Evolutionary conservation across 2,797 vertebrate genomes (phyloP).

Genomic region (Lindbergichthys nudifrons): DNA sequence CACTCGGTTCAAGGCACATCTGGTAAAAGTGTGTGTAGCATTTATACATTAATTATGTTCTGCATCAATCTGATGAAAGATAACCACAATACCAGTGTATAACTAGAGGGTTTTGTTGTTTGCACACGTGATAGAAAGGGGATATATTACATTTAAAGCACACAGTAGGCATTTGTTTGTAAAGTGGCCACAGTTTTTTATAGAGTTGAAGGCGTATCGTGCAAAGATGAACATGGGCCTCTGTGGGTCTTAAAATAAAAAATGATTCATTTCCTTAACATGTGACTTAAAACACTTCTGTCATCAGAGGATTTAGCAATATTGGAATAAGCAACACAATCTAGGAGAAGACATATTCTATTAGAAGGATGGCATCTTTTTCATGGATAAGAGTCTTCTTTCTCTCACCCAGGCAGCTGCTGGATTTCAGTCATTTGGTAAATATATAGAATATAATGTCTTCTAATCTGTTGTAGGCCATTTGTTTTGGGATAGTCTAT

Average conservation of each 20-base stretch:
- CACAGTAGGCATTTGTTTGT: not conserved
- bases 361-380: conserved; percentile 39
- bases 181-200: not conserved
- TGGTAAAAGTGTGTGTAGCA: not conserved
- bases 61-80: not conserved
- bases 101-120: not conserved
- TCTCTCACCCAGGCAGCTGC: conserved; percentile 24
- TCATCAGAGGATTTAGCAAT: conserved; percentile 8
- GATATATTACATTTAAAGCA: not conserved
- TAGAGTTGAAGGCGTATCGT: not conserved
- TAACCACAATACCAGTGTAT: not conserved
- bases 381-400: conserved; percentile 32
- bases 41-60: not conserved
- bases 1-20: not conserved
- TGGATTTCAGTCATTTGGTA: conserved; percentile 60
- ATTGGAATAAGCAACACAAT: not conserved
- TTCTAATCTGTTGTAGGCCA: conserved; percentile 1
- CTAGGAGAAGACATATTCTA: fast-evolving
- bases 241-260: not conserved
- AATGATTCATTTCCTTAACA: conserved; percentile 61
- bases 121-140: not conserved
- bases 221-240: not conserved
- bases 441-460: conserved; percentile 18
- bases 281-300: not conserved
- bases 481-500: not conserved